These are phyloP conservation scores for Pristionchus maxplancki DNA, from an alignment of 2,888 invertebrate species.

Conservation along the genomic window DNA sequence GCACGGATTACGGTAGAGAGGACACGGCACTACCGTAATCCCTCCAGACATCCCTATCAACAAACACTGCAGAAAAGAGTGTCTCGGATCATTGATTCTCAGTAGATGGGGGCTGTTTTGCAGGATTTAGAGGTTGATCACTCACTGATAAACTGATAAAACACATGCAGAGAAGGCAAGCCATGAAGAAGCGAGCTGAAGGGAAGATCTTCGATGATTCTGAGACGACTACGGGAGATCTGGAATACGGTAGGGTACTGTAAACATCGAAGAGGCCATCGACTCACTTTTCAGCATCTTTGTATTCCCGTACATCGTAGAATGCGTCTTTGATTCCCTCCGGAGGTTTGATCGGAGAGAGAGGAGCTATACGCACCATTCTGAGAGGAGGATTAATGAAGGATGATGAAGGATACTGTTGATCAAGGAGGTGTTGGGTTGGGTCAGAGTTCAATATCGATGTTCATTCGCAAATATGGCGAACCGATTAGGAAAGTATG, in stretches of 20 bases:
- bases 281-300: conserved; percentile 26
- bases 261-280: neutral
- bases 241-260: neutral
- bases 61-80: neutral
- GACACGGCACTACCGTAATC: conserved; percentile 52
- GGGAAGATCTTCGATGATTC: conserved; percentile 61
- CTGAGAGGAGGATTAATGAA: neutral
- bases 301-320: neutral
- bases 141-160: conserved; percentile 65
- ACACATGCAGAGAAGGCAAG: conserved; percentile 70
- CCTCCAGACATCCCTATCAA: conserved; percentile 52
- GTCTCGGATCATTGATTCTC: conserved; percentile 8
- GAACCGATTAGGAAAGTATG: neutral
- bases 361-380: conserved; percentile 23
- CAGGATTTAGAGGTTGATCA: neutral
- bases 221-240: conserved; percentile 12
- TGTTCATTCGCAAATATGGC: neutral
- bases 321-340: conserved; percentile 18
- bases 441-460: neutral
- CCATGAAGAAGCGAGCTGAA: conserved; percentile 68
- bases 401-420: neutral
- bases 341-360: conserved; percentile 18
- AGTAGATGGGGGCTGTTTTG: neutral
- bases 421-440: neutral
- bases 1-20: neutral